Conservation (phyloP, 2,888 invertebrate species). For the Limenitis camilla region DNA sequence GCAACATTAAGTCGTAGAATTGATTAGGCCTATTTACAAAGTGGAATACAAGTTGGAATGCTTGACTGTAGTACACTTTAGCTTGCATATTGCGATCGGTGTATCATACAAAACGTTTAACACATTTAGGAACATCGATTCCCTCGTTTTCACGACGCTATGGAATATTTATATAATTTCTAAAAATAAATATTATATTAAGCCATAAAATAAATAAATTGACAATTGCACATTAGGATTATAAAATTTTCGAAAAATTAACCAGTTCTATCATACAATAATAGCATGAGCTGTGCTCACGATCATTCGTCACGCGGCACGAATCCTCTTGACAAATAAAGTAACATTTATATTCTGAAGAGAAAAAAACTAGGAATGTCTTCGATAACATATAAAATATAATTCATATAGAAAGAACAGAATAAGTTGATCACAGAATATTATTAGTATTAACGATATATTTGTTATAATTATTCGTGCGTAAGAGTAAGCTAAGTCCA, state of each 20-base stretch:
- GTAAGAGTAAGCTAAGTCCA: constrained; percentile 37
- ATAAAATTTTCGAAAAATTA: constrained; percentile 63
- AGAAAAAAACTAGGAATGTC: constrained; percentile 64
- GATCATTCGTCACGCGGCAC: constrained; percentile 37
- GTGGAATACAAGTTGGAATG: constrained; percentile 72
- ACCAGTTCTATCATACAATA: constrained; percentile 38
- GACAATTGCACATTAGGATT: constrained; percentile 65
- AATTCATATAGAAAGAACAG: constrained; percentile 54
- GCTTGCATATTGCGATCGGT: constrained; percentile 50
- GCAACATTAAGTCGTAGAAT: constrained; percentile 62
- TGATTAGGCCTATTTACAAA: constrained; percentile 72
- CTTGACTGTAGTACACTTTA: constrained; percentile 60
- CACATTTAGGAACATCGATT: constrained; percentile 66
- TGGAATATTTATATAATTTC: constrained; percentile 57
- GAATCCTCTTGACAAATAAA: constrained; percentile 38
- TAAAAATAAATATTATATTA: constrained; percentile 70
- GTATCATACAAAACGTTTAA: constrained; percentile 58
- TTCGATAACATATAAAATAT: constrained; percentile 48
- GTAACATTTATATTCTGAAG: constrained; percentile 35
- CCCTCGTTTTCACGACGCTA: constrained; percentile 49
- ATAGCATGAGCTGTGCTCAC: constrained; percentile 56
- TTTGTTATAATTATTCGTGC: constrained; percentile 33
- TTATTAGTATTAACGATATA: constrained; percentile 45
- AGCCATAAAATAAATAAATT: constrained; percentile 69
- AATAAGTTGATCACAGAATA: constrained; percentile 63